Conservation (phyloP, 1,140 invertebrate species). For the Drosophila seguyi region DNA sequence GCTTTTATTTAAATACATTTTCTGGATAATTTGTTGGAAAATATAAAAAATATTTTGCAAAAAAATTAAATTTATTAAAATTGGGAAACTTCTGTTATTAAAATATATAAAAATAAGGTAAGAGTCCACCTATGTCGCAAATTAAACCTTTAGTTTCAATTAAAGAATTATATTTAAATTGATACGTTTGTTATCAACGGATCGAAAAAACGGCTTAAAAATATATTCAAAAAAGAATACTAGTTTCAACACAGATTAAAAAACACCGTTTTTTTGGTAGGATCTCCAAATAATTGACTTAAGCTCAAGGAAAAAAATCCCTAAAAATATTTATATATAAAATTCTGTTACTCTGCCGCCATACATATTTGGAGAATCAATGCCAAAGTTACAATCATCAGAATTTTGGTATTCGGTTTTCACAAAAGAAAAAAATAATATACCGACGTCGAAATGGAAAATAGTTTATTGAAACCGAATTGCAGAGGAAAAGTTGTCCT, state of each 20-base stretch:
- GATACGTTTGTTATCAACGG: accelerated
- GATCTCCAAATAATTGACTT: background rate
- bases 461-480: constrained; percentile 12
- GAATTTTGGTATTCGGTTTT: background rate
- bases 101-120: too few species aligned
- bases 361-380: background rate
- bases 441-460: background rate
- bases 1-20: background rate
- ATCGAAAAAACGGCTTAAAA: background rate
- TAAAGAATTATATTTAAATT: too few species aligned
- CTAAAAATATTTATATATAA: background rate
- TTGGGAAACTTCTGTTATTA: too few species aligned
- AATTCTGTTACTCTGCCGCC: background rate
- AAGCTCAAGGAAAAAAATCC: background rate
- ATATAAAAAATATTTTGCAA: background rate
- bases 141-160: too few species aligned
- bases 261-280: background rate
- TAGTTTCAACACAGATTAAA: background rate
- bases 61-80: too few species aligned
- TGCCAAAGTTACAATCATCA: background rate
- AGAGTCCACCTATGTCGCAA: too few species aligned
- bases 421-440: background rate
- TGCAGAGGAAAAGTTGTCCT: background rate
- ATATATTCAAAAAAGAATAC: background rate
- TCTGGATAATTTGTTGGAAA: background rate